These are phyloP conservation scores for Lasius platythorax DNA, from an alignment of 2,888 invertebrate genomes.

Conservation along the genomic window DNA sequence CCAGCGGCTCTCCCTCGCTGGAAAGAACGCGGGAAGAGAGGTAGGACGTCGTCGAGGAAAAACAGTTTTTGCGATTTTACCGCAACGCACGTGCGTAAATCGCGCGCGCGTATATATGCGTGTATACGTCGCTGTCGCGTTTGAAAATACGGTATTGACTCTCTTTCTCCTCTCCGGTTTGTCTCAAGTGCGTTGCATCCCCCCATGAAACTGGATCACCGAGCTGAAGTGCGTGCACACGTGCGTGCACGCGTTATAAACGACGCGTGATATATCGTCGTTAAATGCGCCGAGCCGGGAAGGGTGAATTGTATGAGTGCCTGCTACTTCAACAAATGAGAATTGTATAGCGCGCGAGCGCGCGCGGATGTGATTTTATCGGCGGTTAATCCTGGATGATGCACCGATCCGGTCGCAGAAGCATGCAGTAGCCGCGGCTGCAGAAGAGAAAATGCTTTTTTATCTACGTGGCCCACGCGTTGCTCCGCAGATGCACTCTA, in stretches of 20 bases:
- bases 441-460: conserved; percentile 4
- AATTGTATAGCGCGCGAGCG: conserved; percentile 20
- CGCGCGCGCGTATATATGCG: background rate
- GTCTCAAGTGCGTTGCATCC: conserved; percentile 28
- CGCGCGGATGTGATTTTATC: conserved; percentile 49
- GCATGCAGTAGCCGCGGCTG: background rate
- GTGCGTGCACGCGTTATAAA: conserved; percentile 39
- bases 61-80: conserved; percentile 65
- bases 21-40: conserved; percentile 22
- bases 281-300: conserved; percentile 25
- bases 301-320: conserved; percentile 36
- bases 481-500: conserved; percentile 1
- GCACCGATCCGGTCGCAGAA: background rate
- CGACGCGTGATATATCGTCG: conserved; percentile 38
- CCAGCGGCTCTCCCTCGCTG: conserved; percentile 60
- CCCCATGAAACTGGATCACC: conserved; percentile 38
- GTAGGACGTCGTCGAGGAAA: conserved; percentile 57
- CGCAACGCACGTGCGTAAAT: conserved; percentile 46
- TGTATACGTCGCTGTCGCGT: background rate
- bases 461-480: conserved; percentile 22
- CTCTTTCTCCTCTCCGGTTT: conserved; percentile 2
- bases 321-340: conserved; percentile 42
- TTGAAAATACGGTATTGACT: conserved; percentile 42
- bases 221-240: conserved; percentile 34
- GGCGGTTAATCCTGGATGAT: conserved; percentile 41